A percentile compares a stretch with the other conserved stretches of the same genome.
Evolutionary conservation across 2,888 invertebrate species (phyloP).

Genomic region (Malthinus seriepunctatus): DNA sequence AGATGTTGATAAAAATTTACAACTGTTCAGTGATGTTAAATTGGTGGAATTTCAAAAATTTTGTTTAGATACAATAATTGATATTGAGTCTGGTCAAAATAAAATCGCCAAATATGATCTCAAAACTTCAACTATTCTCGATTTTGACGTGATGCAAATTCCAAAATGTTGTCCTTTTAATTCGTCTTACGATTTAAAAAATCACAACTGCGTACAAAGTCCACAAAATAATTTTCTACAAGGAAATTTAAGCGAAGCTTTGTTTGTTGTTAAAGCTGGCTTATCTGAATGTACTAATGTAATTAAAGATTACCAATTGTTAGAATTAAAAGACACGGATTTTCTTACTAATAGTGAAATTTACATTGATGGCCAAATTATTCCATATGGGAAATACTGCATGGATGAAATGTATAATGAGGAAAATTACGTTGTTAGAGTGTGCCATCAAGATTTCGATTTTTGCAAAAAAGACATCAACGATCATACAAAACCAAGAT

Average conservation of each 20-base stretch:
- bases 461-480: background rate
- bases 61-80: background rate
- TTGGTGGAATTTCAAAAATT: background rate
- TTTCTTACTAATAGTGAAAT: background rate
- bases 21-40: background rate
- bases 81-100: background rate
- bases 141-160: background rate
- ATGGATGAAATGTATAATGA: background rate
- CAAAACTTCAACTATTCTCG: background rate
- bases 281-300: background rate
- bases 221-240: background rate
- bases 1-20: background rate
- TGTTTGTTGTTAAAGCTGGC: constrained; percentile 4
- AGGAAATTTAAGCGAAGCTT: background rate
- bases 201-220: constrained; percentile 4
- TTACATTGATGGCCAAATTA: background rate
- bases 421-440: constrained; percentile 4
- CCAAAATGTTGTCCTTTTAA: constrained; percentile 11
- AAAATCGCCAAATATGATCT: background rate
- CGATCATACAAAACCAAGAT: background rate
- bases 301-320: constrained; percentile 4
- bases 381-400: constrained; percentile 6
- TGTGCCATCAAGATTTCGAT: constrained; percentile 2
- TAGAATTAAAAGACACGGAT: background rate
- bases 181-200: background rate